A percentile compares a stretch with the other conserved stretches of the same genome.
Evolutionary conservation across 2,888 invertebrate genomes (phyloP).

Genomic region (Hydrotaea diabolus): DNA sequence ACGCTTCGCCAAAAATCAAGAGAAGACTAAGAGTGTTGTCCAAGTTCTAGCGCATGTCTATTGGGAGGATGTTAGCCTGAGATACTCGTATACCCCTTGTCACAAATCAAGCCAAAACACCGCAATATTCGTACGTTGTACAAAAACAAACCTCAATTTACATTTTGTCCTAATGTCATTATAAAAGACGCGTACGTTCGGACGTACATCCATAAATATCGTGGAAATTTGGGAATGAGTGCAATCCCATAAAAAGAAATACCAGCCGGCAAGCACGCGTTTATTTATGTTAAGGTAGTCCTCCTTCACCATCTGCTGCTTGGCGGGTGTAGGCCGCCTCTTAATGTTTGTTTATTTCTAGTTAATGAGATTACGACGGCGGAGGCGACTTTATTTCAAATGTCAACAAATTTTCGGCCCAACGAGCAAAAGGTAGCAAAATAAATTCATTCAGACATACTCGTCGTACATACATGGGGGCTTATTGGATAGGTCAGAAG

Average conservation of each 20-base stretch:
- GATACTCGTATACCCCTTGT: neutral
- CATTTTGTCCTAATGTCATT: constrained; percentile 29
- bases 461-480: no score
- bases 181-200: neutral
- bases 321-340: neutral
- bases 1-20: neutral
- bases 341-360: constrained; percentile 44
- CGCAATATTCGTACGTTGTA: constrained; percentile 11
- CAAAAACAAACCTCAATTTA: constrained; percentile 32
- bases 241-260: neutral
- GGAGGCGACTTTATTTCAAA: neutral
- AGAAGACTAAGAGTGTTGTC: neutral
- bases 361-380: constrained; percentile 48
- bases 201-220: neutral
- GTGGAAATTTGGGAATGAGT: neutral
- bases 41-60: constrained; percentile 42
- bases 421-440: no score
- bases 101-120: constrained; percentile 32
- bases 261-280: constrained; percentile 36
- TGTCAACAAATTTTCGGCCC: neutral
- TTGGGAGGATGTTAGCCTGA: constrained; percentile 5
- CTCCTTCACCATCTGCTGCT: neutral
- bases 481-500: no score
- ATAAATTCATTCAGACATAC: no score
- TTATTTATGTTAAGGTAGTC: constrained; percentile 53